Conservation (phyloP, 2,888 invertebrate species). For the Petrolisthes manimaculis region DNA sequence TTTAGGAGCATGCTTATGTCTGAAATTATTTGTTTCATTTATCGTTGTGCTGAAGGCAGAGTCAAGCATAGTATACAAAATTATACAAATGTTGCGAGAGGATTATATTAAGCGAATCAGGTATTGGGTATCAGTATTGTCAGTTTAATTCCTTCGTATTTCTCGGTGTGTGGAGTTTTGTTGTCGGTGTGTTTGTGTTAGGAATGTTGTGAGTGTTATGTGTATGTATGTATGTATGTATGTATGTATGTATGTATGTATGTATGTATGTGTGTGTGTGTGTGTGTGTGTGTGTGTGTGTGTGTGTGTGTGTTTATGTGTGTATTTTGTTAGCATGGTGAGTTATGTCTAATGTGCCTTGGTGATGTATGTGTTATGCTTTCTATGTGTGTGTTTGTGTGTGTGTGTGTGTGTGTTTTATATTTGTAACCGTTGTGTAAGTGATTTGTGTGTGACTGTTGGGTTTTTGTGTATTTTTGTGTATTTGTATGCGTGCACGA, state of each 20-base stretch:
- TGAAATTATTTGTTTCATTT: too few species aligned
- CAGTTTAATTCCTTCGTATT: background rate
- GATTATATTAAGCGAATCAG: too few species aligned
- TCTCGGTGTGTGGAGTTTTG: background rate
- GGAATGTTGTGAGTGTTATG: background rate
- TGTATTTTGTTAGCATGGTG: background rate
- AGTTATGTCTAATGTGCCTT: background rate
- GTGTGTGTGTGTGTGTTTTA: background rate
- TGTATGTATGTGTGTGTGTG: constrained; percentile 20
- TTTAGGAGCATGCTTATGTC: too few species aligned
- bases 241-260: background rate
- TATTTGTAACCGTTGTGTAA: background rate
- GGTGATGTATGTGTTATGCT: too few species aligned
- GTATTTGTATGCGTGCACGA: background rate
- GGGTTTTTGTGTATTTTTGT: background rate
- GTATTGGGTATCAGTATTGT: too few species aligned
- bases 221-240: background rate
- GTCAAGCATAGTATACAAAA: background rate
- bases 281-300: constrained; percentile 9
- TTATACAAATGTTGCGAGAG: background rate
- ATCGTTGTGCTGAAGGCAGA: background rate
- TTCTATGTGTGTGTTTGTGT: too few species aligned
- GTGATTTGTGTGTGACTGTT: too few species aligned
- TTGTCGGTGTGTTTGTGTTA: background rate
- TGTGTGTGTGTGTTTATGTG: background rate